These are phyloP conservation scores for Cephus cinctus DNA, from an alignment of 1,140 invertebrate genomes.

Conservation along the genomic window DNA sequence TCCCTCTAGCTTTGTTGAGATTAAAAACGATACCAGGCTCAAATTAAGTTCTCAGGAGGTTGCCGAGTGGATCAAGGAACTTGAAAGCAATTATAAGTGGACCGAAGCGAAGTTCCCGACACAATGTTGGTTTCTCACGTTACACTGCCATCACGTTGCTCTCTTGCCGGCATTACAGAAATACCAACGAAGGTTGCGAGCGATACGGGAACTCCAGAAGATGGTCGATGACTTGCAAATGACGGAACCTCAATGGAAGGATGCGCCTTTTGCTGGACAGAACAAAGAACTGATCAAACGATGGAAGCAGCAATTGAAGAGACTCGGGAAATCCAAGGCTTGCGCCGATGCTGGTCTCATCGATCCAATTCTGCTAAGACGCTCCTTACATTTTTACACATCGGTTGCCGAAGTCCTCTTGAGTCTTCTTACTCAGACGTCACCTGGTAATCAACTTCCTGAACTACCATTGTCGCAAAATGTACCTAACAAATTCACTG, in stretches of 20 bases:
- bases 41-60: conserved; percentile 80
- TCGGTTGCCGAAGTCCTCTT: conserved; percentile 78
- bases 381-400: conserved; percentile 84
- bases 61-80: conserved; percentile 69
- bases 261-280: conserved; percentile 72
- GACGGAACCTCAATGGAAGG: conserved; percentile 80
- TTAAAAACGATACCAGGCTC: conserved; percentile 83
- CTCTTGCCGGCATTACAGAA: conserved; percentile 85
- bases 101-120: conserved; percentile 88
- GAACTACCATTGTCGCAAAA: conserved; percentile 61
- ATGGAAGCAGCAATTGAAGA: conserved; percentile 81
- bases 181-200: conserved; percentile 79
- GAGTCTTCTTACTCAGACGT: conserved; percentile 60
- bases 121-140: conserved; percentile 94
- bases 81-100: conserved; percentile 63
- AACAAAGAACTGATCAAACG: conserved; percentile 83
- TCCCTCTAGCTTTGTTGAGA: conserved; percentile 71
- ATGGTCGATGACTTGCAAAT: conserved; percentile 84
- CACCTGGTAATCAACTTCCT: conserved; percentile 42
- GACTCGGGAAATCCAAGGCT: conserved; percentile 74
- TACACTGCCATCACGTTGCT: conserved; percentile 90
- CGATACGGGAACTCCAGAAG: conserved; percentile 87
- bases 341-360: conserved; percentile 87
- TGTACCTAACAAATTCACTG: conserved; percentile 75
- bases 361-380: conserved; percentile 75